Conservation (phyloP, 2,888 invertebrate species). For the Dichetophora obliterata region DNA sequence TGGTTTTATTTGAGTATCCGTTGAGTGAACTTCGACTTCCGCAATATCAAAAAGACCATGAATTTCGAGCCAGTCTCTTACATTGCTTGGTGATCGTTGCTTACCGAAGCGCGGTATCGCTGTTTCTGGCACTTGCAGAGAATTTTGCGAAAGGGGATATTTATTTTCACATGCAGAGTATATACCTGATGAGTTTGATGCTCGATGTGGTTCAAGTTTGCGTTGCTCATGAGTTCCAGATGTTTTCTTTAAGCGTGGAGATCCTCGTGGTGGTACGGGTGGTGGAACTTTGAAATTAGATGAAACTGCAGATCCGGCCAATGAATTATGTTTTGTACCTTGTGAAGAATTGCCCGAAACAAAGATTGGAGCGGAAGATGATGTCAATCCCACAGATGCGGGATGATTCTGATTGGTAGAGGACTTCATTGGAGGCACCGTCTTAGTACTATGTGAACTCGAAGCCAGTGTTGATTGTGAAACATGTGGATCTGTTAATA, state of each 20-base stretch:
- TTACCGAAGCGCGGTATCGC: slow-evolving; percentile 65
- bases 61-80: slow-evolving; percentile 68
- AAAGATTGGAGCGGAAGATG: slow-evolving; percentile 71
- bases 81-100: slow-evolving; percentile 67
- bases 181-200: slow-evolving; percentile 61
- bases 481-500: slow-evolving; percentile 73
- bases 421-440: slow-evolving; percentile 51
- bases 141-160: slow-evolving; percentile 40
- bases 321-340: slow-evolving; percentile 64
- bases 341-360: not conserved
- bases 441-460: slow-evolving; percentile 54
- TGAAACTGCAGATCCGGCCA: slow-evolving; percentile 77
- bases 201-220: slow-evolving; percentile 34
- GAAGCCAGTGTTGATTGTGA: slow-evolving; percentile 60
- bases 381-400: slow-evolving; percentile 75
- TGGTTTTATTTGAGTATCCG: slow-evolving; percentile 5
- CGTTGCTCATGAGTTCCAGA: slow-evolving; percentile 49
- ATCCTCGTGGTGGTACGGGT: slow-evolving; percentile 88
- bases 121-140: slow-evolving; percentile 55
- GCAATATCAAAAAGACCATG: slow-evolving; percentile 61
- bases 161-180: slow-evolving; percentile 39
- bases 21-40: slow-evolving; percentile 35
- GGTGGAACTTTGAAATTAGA: slow-evolving; percentile 85
- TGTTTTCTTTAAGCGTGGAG: slow-evolving; percentile 73
- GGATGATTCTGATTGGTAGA: slow-evolving; percentile 66